Conservation (phyloP, 2,888 invertebrate species). For the Plusia festucae region DNA sequence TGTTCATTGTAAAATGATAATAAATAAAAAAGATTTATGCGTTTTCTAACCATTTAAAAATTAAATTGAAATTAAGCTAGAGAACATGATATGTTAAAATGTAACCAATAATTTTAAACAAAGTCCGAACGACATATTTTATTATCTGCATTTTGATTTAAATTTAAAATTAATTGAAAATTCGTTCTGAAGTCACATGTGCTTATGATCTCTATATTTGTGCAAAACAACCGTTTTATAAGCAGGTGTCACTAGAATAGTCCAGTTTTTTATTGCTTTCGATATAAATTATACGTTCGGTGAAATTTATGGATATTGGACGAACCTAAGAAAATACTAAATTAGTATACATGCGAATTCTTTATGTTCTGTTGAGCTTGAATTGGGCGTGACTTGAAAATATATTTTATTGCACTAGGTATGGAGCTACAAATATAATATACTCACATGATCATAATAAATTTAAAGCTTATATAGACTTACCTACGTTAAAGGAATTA, state of each 20-base stretch:
- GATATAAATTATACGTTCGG: constrained; percentile 34
- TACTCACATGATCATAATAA: not conserved
- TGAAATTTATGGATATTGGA: constrained; percentile 37
- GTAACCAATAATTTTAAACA: constrained; percentile 18
- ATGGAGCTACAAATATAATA: not conserved
- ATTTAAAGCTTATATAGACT: no score
- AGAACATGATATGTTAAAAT: constrained; percentile 14
- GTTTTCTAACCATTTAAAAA: constrained; percentile 13
- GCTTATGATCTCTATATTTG: constrained; percentile 34
- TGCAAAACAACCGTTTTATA: constrained; percentile 6
- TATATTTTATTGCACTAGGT: not conserved
- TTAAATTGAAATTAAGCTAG: constrained; percentile 10
- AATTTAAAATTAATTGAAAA: constrained; percentile 18
- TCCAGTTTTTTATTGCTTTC: constrained; percentile 18
- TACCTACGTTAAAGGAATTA: no score
- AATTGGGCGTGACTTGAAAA: not conserved
- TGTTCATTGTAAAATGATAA: no score
- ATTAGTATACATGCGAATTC: constrained; percentile 25
- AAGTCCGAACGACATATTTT: constrained; percentile 8
- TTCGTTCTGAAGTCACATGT: constrained; percentile 21
- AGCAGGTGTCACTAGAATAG: constrained; percentile 28
- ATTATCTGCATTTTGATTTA: constrained; percentile 15
- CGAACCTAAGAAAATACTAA: constrained; percentile 29
- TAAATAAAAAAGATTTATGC: not conserved
- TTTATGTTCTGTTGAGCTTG: constrained; percentile 19